Evolutionary conservation across 2,113 vertebrate species (phyloP).

Genomic region (Neopipo cinnamomea): DNA sequence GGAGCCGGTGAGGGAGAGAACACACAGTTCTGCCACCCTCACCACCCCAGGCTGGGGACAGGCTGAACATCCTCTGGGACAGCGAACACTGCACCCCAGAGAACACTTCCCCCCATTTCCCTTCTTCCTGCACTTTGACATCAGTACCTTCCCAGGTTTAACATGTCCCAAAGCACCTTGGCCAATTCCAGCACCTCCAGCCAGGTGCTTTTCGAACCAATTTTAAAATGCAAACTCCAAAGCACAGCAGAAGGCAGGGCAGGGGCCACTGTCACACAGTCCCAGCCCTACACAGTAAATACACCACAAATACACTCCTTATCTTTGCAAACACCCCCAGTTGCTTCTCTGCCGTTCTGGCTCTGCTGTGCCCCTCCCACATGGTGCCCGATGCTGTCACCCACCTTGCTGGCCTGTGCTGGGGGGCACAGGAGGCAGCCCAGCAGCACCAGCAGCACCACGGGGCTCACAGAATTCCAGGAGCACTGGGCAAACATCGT

Average conservation of each 20-base stretch:
- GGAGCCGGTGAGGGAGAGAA: neutral
- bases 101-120: too few species aligned
- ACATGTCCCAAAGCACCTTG: neutral
- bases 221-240: neutral
- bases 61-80: neutral
- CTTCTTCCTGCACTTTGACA: neutral
- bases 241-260: neutral
- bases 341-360: neutral
- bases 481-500: neutral
- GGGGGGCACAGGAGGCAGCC: conserved; percentile 54
- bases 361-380: neutral
- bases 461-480: neutral
- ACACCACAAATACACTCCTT: neutral
- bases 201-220: neutral
- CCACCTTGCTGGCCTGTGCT: conserved; percentile 74
- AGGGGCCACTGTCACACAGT: neutral
- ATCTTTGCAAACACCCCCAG: neutral
- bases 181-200: neutral
- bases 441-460: conserved; percentile 40
- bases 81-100: neutral
- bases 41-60: too few species aligned
- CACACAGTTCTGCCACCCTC: neutral
- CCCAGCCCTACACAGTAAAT: neutral
- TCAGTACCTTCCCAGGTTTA: neutral
- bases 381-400: neutral